Base-by-base conservation (phyloP, 2,113 vertebrate species). In the Boleophthalmus pectinirostris region DNA sequence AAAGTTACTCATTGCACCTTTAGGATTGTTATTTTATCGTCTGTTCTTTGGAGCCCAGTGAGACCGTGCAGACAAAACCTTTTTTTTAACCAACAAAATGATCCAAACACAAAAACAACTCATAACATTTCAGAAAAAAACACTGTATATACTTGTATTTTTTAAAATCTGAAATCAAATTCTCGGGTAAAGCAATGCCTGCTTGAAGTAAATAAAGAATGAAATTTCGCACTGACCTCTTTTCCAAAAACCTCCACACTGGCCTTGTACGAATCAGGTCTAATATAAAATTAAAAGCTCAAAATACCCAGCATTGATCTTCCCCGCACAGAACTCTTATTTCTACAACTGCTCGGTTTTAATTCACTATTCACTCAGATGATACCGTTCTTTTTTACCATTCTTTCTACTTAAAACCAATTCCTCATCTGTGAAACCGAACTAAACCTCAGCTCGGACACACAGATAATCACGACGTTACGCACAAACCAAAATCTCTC, bases 381-480 rank as follows among this genome's bases (percentile, higher is more conserved):
- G 68, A 43, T 64, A 1, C 43, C 57, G 38, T 64, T 64, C 38
- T n/a, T n/a, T n/a, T n/a, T n/a, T 64, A 1, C 43, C 57, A 38
- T 64, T 64, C 38, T 43, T 56, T 75, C 75, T 70, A 68, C 67
- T 75, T 60, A 77, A 74, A 68, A 66, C 64, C 25, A 70, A 82
- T 77, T 72, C 9, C 58, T 7, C 58, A 75, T 70, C 70, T 13
- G 79, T 75, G 63, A 70, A 83, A 80, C 77, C 73, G 0, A 24
- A 71, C 75, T 69, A 74, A 73, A 84, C 64, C 79, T 63, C 70
- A 56, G n/a, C 53, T 73, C 73, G 53, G 79, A 53, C 47, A 64
- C 72, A 57, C 75, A 70, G 64, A 49, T 82, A 77, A 84, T 81
- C 66, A 71, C 43, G 49, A 69, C 75, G 70, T 82, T 73, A 66